Evolutionary conservation across 2,113 vertebrate genomes (phyloP).

Genomic region (Plecturocebus donacophilus): DNA sequence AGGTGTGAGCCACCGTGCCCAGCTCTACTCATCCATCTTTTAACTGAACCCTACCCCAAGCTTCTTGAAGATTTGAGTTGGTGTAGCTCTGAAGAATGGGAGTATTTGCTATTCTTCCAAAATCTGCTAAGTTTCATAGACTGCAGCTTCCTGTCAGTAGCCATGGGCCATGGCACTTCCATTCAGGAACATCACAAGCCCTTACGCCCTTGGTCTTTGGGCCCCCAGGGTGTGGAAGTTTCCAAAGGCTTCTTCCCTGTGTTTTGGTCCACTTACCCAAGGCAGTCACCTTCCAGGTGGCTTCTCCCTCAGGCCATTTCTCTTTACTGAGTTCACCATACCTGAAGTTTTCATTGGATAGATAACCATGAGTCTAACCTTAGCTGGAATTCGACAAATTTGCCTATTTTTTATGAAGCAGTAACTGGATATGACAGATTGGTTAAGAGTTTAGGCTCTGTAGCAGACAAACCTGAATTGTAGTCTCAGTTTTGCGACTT

Average conservation of each 20-base stretch:
- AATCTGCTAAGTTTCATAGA: neutral
- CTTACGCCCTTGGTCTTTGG: neutral
- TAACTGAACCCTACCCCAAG: neutral
- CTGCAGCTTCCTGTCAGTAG: neutral
- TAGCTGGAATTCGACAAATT: neutral
- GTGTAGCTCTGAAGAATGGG: neutral
- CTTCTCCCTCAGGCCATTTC: neutral
- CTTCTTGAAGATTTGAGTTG: neutral
- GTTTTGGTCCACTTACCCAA: neutral
- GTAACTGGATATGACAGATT: neutral
- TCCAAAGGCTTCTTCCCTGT: neutral
- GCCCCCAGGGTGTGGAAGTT: neutral
- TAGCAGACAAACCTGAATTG: neutral
- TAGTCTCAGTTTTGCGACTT: neutral
- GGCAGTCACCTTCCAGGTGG: neutral
- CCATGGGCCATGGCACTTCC: neutral
- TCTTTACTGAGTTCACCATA: neutral
- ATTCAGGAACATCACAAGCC: neutral
- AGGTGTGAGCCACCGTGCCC: too few species aligned
- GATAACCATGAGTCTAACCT: neutral
- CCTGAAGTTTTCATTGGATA: neutral
- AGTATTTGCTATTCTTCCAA: neutral
- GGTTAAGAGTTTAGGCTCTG: neutral
- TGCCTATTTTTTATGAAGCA: neutral
- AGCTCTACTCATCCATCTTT: neutral